Evolutionary conservation across 2,797 vertebrate species (phyloP), one percentile per base, ranked within the genome.

Genomic region (Salmo trutta): DNA sequence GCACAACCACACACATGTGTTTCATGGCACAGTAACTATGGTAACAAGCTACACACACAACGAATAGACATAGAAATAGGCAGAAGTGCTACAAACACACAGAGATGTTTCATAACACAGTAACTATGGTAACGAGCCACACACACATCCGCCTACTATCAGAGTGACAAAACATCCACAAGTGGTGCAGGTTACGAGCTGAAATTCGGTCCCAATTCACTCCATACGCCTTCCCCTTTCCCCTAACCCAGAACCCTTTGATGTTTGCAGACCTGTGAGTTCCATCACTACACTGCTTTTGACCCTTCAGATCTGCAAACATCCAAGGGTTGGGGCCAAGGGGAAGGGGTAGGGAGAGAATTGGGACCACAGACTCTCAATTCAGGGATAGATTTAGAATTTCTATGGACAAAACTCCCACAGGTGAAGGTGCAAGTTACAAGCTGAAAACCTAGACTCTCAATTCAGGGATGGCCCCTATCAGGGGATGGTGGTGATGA

Each of bases 1-100:
- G 88, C 81, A 89, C 24, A 79, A 86, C 86, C 88, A 87, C 89
- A 90, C 36, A 71, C 66, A 54, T 76, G 71, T 36, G 75, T 88
- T 87, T 89, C 75, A 77, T 47, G 81, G 82, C 66, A 52, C 71
- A 47, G 85, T 81, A 27, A 3, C 87, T 75, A 88, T 89, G 81
- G 88, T 75, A 79, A 89, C 86, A 24, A 69, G 29, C 33, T 29
- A 47, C 7, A 70, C 31, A 70, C 31, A 69, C 24, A 29, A 47
- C 10, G 8, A 47, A 47, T 47, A 47, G 8, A 47, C 10, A 47
- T 47, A 47, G 10, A 47, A 47, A 47, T 47, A 47, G 41, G 10
- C 41, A 47, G 41, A 47, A 47, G 41, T 47, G 41, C 87, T 81
- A 89, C 24, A 79, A 87, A 86, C 88, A 87, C 88, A 90, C 47